These are phyloP conservation scores for Haemorhous mexicanus DNA, from an alignment of 2,113 vertebrate species.

Conservation along the genomic window DNA sequence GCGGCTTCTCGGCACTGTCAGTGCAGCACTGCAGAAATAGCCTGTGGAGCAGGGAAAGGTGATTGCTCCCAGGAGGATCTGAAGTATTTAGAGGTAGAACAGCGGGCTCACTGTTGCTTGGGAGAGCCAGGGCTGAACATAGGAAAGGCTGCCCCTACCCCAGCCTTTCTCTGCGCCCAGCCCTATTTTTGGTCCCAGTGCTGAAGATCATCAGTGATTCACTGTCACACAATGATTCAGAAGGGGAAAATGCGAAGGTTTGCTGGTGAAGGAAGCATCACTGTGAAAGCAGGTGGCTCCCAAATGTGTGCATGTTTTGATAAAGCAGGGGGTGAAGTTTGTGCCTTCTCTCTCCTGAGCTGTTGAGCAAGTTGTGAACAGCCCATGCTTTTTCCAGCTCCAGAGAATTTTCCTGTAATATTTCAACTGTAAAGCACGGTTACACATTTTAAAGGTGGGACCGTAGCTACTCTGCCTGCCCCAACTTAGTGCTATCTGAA, in stretches of 20 bases:
- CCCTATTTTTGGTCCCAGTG: neutral
- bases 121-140: neutral
- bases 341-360: neutral
- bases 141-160: neutral
- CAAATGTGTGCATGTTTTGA: neutral
- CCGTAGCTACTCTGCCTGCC: neutral
- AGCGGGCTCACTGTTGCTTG: neutral
- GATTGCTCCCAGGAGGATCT: neutral
- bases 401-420: neutral
- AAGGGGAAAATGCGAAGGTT: neutral
- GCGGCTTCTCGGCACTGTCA: neutral
- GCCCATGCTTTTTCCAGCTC: neutral
- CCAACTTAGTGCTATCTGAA: neutral
- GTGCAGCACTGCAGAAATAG: neutral
- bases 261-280: neutral
- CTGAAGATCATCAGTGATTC: neutral
- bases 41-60: neutral
- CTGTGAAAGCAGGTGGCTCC: neutral
- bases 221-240: neutral
- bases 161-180: neutral
- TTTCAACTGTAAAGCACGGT: neutral
- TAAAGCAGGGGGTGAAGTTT: neutral
- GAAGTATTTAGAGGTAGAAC: neutral
- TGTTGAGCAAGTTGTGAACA: neutral
- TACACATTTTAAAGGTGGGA: neutral